Evolutionary conservation across 2,888 invertebrate genomes (phyloP), one percentile per base, ranked within the genome.

Genomic region (Elaeidobius kamerunicus): DNA sequence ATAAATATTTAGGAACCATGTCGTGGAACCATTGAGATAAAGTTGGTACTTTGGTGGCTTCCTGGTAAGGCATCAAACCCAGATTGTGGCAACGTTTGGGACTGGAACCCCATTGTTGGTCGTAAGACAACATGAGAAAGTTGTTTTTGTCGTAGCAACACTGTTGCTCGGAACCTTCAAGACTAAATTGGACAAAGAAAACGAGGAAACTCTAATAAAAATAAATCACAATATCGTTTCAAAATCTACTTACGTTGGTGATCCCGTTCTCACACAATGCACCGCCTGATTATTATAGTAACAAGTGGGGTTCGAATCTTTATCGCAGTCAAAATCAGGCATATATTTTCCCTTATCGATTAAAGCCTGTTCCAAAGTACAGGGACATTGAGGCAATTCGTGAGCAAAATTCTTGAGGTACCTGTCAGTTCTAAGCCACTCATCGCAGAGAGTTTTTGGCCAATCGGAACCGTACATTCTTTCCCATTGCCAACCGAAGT

Each of bases 21-120:
- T 99, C 98, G 68, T 96, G 90, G 77, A 87, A 89, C 93, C 96
- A 98, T 70, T 95, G 91, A 1, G 96, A 97, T 48, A 98, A 73
- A 0, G 91, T 90, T 1, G 98, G 97, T 56, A 90, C 89, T 77
- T 95, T 94, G 69, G 91, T 92, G 34, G 93, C 91, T 70, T 95
- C 94, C 68, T 91, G 89, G 84, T 94, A 97, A 2, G 97, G 97
- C 58, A 91, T 82, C 62, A 86, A 88, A 18, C 95, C 96, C 45
- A 94, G 81, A 69, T 95, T 93, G 69, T 95, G 92, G 1, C 89
- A 88, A 44, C 93, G 78, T 42, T 84, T 82, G 0, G 91, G 91
- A 42, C 86, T 77, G 0, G 95, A 95, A 2, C 95, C 96, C 87
- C 93, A 93, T 78, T 90, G 90, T 66, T 95, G 92, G 73, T 98